Base-by-base conservation (phyloP, 2,113 vertebrate species). In the Agapornis roseicollis region DNA sequence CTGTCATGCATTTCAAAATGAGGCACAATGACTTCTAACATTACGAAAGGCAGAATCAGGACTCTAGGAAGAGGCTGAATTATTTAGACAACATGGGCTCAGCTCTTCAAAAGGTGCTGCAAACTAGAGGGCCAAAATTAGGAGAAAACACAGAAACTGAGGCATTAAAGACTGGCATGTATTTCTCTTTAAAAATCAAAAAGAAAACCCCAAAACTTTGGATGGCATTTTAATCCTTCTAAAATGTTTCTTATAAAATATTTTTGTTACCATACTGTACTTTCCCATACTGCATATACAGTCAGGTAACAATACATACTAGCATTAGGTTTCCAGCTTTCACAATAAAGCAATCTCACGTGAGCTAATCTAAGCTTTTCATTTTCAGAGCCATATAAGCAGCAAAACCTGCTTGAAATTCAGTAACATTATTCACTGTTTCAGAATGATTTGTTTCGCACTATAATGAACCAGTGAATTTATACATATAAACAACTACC, bases 401-500 rank as follows among this genome's bases (percentile, higher is more conserved):
- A 97, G 95, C 89, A 98, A 98, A 97, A 98, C 70, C 95, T 97
- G 92, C 96, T 98, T 98, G 97, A 98, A 98, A 98, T 98, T 98
- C 98, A 97, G 97, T 95, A 98, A 97, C 89, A 94, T 97, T 97
- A 98, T 97, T 98, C 97, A 98, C 97, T 98, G 97, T 96, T 98
- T 93, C 94, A 98, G 97, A 98, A 98, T 98, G 94, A 98, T 97
- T 98, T 97, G 98, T 98, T 98, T 98, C 88, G 88, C 97, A 98
- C 97, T 97, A 98, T 95, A 98, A 97, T 97, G 98, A 98, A 97
- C 95, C 93, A 97, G 95, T 98, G 97, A 98, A 98, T 98, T 98
- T 98, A 98, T 98, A 99, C 97, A 98, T 98, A 98, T 97, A 98
- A 98, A 98, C 97, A 98, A 98, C 97, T 97, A 97, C 41, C 93